Evolutionary conservation across 2,797 vertebrate species (phyloP).

Genomic region (Sebastes minor): DNA sequence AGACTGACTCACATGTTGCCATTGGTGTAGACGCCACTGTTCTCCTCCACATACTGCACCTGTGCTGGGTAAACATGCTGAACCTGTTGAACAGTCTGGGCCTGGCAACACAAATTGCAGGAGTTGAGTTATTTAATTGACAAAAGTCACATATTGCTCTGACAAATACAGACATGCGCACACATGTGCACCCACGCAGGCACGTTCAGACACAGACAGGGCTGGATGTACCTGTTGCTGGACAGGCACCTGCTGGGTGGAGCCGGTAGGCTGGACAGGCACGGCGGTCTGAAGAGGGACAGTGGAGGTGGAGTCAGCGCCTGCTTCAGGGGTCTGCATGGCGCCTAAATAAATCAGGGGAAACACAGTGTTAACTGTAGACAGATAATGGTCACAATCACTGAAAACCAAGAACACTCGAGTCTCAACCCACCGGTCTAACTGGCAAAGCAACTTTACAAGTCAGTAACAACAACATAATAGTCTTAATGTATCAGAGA

Average conservation of each 20-base stretch:
- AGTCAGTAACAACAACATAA: not conserved
- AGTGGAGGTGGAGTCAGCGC: constrained; percentile 89
- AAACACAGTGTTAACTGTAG: not conserved
- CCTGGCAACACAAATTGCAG: constrained; percentile 65
- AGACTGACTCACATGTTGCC: constrained; percentile 92
- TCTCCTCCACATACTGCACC: constrained; percentile 98
- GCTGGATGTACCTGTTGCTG: constrained; percentile 79
- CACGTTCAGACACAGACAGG: not conserved
- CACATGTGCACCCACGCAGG: not conserved
- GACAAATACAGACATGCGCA: not conserved
- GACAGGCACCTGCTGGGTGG: constrained; percentile 88
- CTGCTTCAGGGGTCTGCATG: constrained; percentile 96
- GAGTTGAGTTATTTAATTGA: constrained; percentile 4
- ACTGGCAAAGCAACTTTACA: constrained; percentile 20
- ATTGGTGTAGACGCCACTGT: constrained; percentile 93
- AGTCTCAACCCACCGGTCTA: not conserved
- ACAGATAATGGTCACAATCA: not conserved
- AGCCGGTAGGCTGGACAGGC: constrained; percentile 88
- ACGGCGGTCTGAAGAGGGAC: constrained; percentile 91
- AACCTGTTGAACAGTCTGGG: constrained; percentile 87
- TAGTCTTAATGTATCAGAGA: not conserved
- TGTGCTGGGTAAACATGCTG: constrained; percentile 95
- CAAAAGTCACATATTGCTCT: not conserved
- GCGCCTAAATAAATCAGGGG: constrained; percentile 72
- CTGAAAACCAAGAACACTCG: not conserved